A percentile compares a stretch with the other conserved stretches of the same genome.
phyloP scores from a whole-genome alignment of 1,140 invertebrate genomes.

The Paraescarpia echinospica region DNA sequence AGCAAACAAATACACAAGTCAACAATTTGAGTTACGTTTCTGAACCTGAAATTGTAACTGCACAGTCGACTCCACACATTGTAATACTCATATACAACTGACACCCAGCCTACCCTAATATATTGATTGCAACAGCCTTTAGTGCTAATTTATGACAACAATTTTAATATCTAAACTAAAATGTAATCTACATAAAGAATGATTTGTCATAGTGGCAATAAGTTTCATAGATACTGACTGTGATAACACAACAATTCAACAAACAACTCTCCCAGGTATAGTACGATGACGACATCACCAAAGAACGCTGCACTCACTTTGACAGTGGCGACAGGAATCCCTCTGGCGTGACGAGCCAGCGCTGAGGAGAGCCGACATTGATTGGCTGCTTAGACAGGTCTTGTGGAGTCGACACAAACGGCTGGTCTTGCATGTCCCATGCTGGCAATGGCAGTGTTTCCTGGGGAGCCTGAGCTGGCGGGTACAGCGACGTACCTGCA shows the following conservation, averaged over 20 bases:
- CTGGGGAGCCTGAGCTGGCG: background rate
- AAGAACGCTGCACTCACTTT: background rate
- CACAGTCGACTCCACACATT: too few relatives aligned
- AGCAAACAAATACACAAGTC: too few relatives aligned
- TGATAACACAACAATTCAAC: background rate
- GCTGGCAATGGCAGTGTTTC: background rate
- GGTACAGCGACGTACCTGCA: background rate
- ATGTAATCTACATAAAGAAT: too few relatives aligned
- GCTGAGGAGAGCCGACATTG: slow-evolving; percentile 6
- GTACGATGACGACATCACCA: background rate
- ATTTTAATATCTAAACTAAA: too few relatives aligned
- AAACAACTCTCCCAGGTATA: background rate
- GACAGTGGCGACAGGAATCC: background rate
- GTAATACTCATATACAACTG: too few relatives aligned
- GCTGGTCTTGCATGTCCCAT: background rate
- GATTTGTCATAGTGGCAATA: background rate
- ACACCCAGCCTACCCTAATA: too few relatives aligned
- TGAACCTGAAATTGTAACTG: too few relatives aligned
- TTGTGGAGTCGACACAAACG: background rate
- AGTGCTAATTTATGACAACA: too few relatives aligned
- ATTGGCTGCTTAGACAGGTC: background rate
- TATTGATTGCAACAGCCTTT: too few relatives aligned
- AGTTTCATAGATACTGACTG: background rate
- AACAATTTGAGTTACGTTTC: too few relatives aligned
- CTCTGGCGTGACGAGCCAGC: background rate